Evolutionary conservation across 2,888 invertebrate genomes (phyloP).

Genomic region (Cheilosia urbana): DNA sequence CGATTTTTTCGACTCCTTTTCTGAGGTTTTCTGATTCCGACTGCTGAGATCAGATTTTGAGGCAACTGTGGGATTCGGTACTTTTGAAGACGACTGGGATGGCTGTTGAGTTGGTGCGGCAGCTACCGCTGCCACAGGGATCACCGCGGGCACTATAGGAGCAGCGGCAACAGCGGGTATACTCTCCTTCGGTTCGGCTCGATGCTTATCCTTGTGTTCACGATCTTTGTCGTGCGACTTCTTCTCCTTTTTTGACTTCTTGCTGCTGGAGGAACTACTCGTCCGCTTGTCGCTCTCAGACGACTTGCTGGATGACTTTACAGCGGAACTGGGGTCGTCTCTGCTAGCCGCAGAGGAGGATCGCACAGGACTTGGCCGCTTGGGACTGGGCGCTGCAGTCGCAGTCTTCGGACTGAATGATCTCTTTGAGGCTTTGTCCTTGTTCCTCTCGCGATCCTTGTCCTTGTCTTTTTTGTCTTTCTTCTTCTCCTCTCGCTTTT

Average conservation of each 20-base stretch:
- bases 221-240: constrained; percentile 87
- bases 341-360: constrained; percentile 63
- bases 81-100: constrained; percentile 23
- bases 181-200: constrained; percentile 52
- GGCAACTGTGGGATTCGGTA: constrained; percentile 34
- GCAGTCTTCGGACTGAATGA: constrained; percentile 81
- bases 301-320: constrained; percentile 70
- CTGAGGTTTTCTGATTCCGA: constrained; percentile 70
- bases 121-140: constrained; percentile 44
- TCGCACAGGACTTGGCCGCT: constrained; percentile 70
- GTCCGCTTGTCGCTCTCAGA: constrained; percentile 50
- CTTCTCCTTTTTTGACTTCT: constrained; percentile 85
- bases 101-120: constrained; percentile 29
- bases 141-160: constrained; percentile 55
- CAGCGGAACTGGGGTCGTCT: constrained; percentile 46
- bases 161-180: constrained; percentile 23
- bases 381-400: constrained; percentile 76
- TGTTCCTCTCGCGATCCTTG: constrained; percentile 85
- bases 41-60: constrained; percentile 68
- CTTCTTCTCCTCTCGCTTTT: constrained; percentile 84
- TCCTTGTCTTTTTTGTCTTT: constrained; percentile 84
- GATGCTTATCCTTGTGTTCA: constrained; percentile 81
- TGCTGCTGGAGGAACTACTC: constrained; percentile 79
- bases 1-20: constrained; percentile 76
- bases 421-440: constrained; percentile 84